Evolutionary conservation across 2,888 invertebrate species (phyloP), one percentile per base, ranked within the genome.

Genomic region (Ophraella communa): DNA sequence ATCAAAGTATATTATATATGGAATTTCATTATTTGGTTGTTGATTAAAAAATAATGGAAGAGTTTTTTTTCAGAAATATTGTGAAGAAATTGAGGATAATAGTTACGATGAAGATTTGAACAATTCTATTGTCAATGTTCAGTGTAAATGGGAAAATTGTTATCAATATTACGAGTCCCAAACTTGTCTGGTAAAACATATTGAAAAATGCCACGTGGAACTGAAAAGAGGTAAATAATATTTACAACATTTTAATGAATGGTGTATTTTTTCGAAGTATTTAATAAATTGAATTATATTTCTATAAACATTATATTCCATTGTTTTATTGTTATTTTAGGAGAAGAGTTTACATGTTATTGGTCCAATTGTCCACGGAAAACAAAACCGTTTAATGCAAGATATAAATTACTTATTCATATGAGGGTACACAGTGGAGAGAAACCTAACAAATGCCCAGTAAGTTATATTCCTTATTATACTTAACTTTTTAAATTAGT

Each of bases 361-460:
- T 98, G 98, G 98, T 85, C 89, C 61, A 93, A 93, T n/a, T 98
- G 98, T 81, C 92, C 94, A 0, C 84, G 96, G 58, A 88, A 92
- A 69, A 89, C 91, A 14, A 89, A 95, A 62, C 96, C 97, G 0
- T 98, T 98, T 85, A 98, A 98, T 83, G 98, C 98, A 0, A 88
- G 98, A 71, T 99, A 99, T 85, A 99, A 98, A 82, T 85, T 99
- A 45, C 88, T 98, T 42, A 98, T 94, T 56, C 97, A 98, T 79
- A 96, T 98, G 95, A 84, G 98, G 14, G 93, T 98, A 0, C 99
- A 99, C 81, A 97, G 96, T 18, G 98, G 98, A 3, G 98, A 99
- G 79, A 98, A 98, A 80, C 98, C 98, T 0, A 97, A 98, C 82
- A 92, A 94, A 82, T 99, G 98, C 83, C 93, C 94, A 82, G 98